A percentile compares a stretch with the other conserved stretches of the same genome.
These are phyloP conservation scores for Agriopis leucophaearia DNA, from an alignment of 2,888 invertebrate species.

Conservation along the genomic window DNA sequence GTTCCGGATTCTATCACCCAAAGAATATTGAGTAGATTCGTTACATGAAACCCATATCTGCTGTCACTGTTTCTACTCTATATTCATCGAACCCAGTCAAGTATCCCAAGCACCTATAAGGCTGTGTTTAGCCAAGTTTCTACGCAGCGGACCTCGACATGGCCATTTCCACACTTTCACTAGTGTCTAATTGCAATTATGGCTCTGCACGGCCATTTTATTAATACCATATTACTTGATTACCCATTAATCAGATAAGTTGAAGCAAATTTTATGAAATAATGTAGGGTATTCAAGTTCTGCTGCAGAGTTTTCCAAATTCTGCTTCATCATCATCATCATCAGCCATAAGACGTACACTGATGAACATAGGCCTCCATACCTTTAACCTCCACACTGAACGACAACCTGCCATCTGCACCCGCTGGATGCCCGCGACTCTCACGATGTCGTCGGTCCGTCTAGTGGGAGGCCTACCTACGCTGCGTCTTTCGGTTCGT, in stretches of 20 bases:
- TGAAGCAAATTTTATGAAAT: background rate
- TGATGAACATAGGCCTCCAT: too few relatives aligned
- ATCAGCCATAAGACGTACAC: too few relatives aligned
- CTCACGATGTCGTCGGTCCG: too few relatives aligned
- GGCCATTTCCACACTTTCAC: constrained; percentile 25
- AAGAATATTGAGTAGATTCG: background rate
- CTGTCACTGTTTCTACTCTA: background rate
- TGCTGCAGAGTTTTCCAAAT: too few relatives aligned
- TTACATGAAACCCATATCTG: background rate
- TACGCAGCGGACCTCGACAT: constrained; percentile 12
- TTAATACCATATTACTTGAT: constrained; percentile 7
- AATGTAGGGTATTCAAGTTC: background rate
- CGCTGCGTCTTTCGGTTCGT: too few relatives aligned
- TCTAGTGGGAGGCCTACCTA: too few relatives aligned
- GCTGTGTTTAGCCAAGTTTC: constrained; percentile 13
- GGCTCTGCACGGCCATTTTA: constrained; percentile 10
- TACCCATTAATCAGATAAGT: constrained; percentile 4
- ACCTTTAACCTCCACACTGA: too few relatives aligned
- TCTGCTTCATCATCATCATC: too few relatives aligned
- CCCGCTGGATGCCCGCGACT: too few relatives aligned
- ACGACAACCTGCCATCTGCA: too few relatives aligned
- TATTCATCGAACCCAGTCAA: constrained; percentile 7
- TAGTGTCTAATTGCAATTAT: constrained; percentile 12
- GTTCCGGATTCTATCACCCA: too few relatives aligned
- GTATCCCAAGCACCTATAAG: background rate